A percentile compares a stretch with the other conserved stretches of the same genome.
phyloP scores from a whole-genome alignment of 2,888 invertebrate species.

The Cheilosia vulpina region DNA sequence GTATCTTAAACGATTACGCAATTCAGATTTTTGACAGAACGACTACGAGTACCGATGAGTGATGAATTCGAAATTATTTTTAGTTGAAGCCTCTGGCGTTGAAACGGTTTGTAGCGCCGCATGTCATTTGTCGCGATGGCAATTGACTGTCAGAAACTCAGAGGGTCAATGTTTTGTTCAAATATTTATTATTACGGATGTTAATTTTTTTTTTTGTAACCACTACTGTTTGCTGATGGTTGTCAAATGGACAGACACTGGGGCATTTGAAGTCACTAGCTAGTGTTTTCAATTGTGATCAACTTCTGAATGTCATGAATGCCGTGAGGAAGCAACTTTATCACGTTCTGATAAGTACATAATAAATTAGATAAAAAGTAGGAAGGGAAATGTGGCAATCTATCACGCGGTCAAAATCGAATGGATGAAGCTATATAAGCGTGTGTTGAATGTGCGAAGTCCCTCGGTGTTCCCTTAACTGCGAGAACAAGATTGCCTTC shows the following conservation, averaged over 20 bases:
- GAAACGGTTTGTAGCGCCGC: constrained; percentile 23
- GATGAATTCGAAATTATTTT: constrained; percentile 28
- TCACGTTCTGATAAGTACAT: background rate
- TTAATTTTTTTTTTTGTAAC: background rate
- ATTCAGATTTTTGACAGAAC: constrained; percentile 39
- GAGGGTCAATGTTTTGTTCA: constrained; percentile 13
- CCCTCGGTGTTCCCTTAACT: too few species aligned
- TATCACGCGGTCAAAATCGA: too few species aligned
- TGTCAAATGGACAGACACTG: constrained; percentile 6
- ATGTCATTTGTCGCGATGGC: constrained; percentile 4
- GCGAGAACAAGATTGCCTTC: too few species aligned
- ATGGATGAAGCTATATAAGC: too few species aligned
- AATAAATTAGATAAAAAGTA: too few species aligned
- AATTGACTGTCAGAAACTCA: background rate
- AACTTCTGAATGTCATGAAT: background rate
- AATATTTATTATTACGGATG: constrained; percentile 17
- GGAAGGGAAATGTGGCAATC: too few species aligned
- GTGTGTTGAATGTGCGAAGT: too few species aligned
- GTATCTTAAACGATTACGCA: constrained; percentile 54
- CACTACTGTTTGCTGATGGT: background rate
- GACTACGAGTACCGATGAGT: background rate
- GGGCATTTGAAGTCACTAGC: background rate
- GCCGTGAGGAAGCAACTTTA: background rate
- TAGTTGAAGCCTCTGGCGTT: background rate
- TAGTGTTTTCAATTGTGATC: background rate